Conservation (phyloP, 2,113 vertebrate genomes). For the Anser brachyrhynchus region DNA sequence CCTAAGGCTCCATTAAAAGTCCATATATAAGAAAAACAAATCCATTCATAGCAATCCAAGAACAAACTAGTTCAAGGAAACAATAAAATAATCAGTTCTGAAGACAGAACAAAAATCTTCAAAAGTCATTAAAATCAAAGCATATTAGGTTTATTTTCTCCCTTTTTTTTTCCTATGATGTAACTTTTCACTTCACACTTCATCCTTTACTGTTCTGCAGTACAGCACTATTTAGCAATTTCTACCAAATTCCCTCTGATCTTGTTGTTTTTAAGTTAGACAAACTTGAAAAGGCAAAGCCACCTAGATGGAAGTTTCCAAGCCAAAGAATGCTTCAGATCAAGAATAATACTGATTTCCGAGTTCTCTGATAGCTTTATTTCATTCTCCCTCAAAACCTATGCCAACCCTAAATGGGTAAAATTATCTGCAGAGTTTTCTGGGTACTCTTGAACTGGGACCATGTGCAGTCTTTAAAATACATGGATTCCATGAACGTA, state of each 20-base stretch:
- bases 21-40: neutral
- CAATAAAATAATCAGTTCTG: neutral
- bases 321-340: neutral
- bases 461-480: neutral
- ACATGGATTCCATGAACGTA: neutral
- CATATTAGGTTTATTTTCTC: neutral
- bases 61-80: neutral
- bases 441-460: neutral
- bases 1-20: accelerated
- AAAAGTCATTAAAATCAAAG: neutral
- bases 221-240: neutral
- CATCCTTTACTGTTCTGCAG: neutral
- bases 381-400: neutral
- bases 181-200: neutral
- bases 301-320: neutral
- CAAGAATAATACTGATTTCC: neutral
- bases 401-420: neutral
- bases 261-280: neutral
- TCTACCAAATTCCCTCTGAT: neutral
- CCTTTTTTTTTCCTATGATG: neutral
- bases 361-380: neutral
- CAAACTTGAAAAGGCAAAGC: neutral
- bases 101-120: neutral
- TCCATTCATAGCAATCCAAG: neutral
- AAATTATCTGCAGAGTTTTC: neutral